Evolutionary conservation across 1,140 invertebrate species (phyloP).

Genomic region (Heterodera schachtii): DNA sequence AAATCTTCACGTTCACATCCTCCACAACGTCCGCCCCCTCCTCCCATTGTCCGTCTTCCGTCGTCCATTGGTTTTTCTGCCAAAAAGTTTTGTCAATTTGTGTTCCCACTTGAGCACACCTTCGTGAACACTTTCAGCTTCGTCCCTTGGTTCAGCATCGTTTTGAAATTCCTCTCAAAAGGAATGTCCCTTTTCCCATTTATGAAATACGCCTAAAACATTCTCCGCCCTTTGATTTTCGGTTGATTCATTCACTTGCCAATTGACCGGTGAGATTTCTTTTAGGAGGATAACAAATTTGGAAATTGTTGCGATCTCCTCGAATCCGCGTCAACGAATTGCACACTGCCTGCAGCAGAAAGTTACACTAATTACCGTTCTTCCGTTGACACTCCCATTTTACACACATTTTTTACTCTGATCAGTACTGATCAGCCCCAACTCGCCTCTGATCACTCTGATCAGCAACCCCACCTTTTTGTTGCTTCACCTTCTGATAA

Average conservation of each 20-base stretch:
- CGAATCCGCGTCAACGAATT: conserved; percentile 1
- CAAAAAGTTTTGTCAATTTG: background rate
- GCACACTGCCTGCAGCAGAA: background rate
- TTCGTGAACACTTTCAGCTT: conserved; percentile 22
- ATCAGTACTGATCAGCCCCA: no score
- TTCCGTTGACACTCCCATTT: no score
- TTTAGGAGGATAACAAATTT: conserved; percentile 22
- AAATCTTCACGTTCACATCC: conserved; percentile 23
- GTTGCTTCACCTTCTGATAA: background rate
- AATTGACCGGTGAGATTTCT: conserved; percentile 17
- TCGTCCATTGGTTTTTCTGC: background rate
- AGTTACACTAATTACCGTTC: background rate
- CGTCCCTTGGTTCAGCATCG: conserved; percentile 6
- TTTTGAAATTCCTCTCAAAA: conserved; percentile 28
- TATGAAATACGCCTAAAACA: conserved; percentile 21
- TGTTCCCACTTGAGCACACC: background rate
- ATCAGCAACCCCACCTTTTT: background rate
- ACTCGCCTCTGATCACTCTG: background rate
- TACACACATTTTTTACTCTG: no score
- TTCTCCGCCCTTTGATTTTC: background rate
- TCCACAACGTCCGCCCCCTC: conserved; percentile 8
- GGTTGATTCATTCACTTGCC: background rate
- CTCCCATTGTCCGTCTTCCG: background rate
- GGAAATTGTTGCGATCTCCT: conserved; percentile 10
- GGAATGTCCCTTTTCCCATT: conserved; percentile 19